phyloP scores from a whole-genome alignment of 2,113 vertebrate genomes.

The Perca schrenkii region DNA sequence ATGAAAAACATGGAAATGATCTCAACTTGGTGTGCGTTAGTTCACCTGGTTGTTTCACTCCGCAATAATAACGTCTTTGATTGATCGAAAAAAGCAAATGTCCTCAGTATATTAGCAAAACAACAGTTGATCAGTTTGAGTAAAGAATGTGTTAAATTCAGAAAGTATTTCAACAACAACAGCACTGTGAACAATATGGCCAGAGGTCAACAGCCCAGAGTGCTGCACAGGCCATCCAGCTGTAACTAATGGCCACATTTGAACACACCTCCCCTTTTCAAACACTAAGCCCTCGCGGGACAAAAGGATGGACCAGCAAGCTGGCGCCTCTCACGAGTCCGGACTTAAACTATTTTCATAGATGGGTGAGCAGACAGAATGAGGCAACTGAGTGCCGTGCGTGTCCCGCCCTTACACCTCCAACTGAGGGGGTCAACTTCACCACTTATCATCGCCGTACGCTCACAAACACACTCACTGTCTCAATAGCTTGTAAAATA shows the following conservation, averaged over 20 bases:
- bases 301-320: constrained; percentile 76
- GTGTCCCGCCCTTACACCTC: constrained; percentile 39
- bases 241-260: constrained; percentile 76
- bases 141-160: background rate
- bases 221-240: constrained; percentile 58
- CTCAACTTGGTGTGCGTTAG: background rate
- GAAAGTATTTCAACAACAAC: constrained; percentile 24
- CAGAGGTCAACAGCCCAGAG: constrained; percentile 41
- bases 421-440: constrained; percentile 54
- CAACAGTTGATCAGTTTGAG: background rate
- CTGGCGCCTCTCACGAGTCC: constrained; percentile 72
- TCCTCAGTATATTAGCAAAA: background rate
- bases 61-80: background rate
- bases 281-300: constrained; percentile 71
- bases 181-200: constrained; percentile 20
- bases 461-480: background rate
- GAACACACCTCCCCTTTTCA: constrained; percentile 75
- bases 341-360: constrained; percentile 84
- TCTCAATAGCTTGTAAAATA: background rate
- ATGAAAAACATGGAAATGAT: constrained; percentile 32
- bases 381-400: constrained; percentile 64
- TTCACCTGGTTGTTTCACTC: constrained; percentile 2
- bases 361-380: constrained; percentile 89
- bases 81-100: background rate
- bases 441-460: constrained; percentile 19